A percentile compares a stretch with the other conserved stretches of the same genome.
Evolutionary conservation across 2,797 vertebrate genomes (phyloP).

Genomic region (Miichthys miiuy): DNA sequence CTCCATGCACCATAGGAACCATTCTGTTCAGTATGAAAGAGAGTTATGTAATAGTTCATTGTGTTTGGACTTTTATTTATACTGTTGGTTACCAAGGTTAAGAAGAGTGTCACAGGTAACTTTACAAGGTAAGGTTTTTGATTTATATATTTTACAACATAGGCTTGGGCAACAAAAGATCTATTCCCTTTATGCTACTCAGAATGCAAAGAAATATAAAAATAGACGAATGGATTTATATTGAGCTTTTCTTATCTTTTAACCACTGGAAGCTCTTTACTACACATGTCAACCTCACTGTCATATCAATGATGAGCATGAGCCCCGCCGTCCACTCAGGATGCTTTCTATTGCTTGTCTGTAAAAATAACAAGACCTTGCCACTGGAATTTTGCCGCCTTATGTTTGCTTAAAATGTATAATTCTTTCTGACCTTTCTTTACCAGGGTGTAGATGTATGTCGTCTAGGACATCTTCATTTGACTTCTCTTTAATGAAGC

Average conservation of each 20-base stretch:
- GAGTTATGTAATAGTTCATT: background rate
- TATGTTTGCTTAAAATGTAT: background rate
- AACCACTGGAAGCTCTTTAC: too few species aligned
- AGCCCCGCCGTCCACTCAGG: too few species aligned
- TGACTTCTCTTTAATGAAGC: background rate
- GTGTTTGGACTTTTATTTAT: background rate
- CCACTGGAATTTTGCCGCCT: background rate
- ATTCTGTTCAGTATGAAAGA: background rate
- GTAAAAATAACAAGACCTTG: too few species aligned
- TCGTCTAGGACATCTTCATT: background rate
- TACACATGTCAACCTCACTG: too few species aligned
- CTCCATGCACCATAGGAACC: background rate
- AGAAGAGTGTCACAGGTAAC: background rate
- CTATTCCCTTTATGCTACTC: background rate
- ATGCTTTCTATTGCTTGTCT: too few species aligned
- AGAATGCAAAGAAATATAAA: background rate
- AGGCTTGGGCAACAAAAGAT: background rate
- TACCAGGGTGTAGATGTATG: background rate
- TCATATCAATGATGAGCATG: too few species aligned
- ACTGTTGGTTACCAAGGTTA: too few species aligned
- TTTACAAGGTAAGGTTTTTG: background rate
- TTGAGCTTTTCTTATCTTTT: too few species aligned
- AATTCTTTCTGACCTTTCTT: background rate
- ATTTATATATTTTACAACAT: background rate
- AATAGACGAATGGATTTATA: too few species aligned